A percentile compares a stretch with the other conserved stretches of the same genome.
Evolutionary conservation across 2,888 invertebrate genomes (phyloP).

Genomic region (Tachina grossa): DNA sequence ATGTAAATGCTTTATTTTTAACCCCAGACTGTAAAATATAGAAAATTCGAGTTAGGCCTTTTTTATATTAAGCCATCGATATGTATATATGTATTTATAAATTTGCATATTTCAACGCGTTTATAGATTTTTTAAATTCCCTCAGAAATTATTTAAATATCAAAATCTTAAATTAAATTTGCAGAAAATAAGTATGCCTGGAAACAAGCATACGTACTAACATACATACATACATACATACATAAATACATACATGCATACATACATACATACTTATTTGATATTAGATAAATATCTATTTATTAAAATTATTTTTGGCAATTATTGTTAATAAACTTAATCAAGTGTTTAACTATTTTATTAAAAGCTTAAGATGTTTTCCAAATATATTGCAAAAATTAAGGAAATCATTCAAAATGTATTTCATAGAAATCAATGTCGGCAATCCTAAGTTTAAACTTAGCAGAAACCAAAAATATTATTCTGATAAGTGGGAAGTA

Average conservation of each 20-base stretch:
- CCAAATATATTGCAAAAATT: background rate
- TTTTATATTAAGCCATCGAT: no score
- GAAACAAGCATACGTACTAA: background rate
- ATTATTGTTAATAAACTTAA: conserved; percentile 56
- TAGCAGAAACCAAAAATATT: no score
- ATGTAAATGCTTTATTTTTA: no score
- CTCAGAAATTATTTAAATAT: conserved; percentile 72
- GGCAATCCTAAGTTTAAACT: no score
- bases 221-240: background rate
- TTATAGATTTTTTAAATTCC: conserved; percentile 50
- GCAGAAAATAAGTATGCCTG: background rate
- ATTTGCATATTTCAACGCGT: conserved; percentile 53
- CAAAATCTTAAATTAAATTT: conserved; percentile 39
- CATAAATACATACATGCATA: background rate
- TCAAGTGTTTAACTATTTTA: conserved; percentile 50
- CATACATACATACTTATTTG: background rate
- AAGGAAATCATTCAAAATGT: background rate
- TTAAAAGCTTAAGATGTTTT: conserved; percentile 1
- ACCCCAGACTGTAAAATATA: no score
- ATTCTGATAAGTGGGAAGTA: no score
- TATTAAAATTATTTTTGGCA: conserved; percentile 32
- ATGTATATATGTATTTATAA: conserved; percentile 29
- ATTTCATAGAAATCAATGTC: background rate
- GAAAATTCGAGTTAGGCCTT: no score
- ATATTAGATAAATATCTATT: conserved; percentile 14